Evolutionary conservation across 1,140 invertebrate genomes (phyloP), one percentile per base, ranked within the genome.

Genomic region (Lepidurus couesii): DNA sequence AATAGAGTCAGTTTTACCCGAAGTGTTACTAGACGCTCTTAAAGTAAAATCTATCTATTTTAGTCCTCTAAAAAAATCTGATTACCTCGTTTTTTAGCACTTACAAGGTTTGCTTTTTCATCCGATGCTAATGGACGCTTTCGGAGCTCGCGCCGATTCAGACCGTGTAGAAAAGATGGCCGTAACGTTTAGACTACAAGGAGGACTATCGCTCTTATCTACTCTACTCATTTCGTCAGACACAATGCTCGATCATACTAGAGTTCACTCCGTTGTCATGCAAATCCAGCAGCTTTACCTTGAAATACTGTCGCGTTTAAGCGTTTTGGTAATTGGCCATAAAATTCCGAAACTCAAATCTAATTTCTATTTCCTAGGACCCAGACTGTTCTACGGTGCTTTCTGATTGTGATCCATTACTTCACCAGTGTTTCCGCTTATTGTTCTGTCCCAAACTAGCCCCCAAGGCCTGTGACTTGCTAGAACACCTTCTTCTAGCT

Each of bases 341-440:
- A 16, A n/a, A 7, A 65, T 65, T 13, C 1, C 8, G 53, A 16
- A 65, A 65, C 16, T 21, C 9, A n/a, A 65, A 7, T 65, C 53
- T 7, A 7, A 16, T 65, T 13, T 21, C 16, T 65, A 11, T 7
- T 65, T 65, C 13, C 16, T 65, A 65, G 53, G 53, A 79, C 53
- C 73, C 78, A 10, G 78, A 79, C 7, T 79, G 78, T 75, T 74
- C 73, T 44, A 26, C 73, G n/a, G 44, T 74, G 42, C 74, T 79
- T 11, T 47, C 78, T 24, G 44, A 74, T 44, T 79, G 73, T 53
- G 78, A 79, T 75, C 44, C 44, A 26, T 74, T 79, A 42, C 73
- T 79, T 24, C 65, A 74, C 26, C 78, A 79, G 44, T 79, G 78
- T 75, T 79, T 79, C 74, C 78, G 73, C 24, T n/a, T 79, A 26